Base-by-base conservation (phyloP, 2,113 vertebrate species). In the Phrynosoma blainvillii region DNA sequence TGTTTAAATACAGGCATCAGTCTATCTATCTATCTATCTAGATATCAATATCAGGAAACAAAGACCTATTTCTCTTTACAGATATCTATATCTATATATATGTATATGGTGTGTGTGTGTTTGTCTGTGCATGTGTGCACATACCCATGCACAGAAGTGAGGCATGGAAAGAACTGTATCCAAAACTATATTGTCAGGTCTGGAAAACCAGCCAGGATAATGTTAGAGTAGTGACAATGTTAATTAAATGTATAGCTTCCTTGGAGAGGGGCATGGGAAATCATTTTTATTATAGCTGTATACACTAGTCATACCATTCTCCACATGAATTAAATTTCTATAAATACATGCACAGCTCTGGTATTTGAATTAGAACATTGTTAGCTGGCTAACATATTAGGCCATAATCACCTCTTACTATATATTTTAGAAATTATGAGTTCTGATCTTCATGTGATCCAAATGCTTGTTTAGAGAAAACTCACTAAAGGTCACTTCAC, bases 321-420 rank as follows among this genome's bases (percentile, higher is more conserved):
- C 23, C 12, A 32, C 23, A 80, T 40, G 5, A 79, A 27, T 32
- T 54, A 79, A 87, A 70, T 86, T n/a, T 54, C 20, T 47, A 21
- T 56, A 23, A 59, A 80, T 73, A 73, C 20, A 10, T 27, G 25
- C 73, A 59, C 16, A 36, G 36, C 18, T 62, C 54, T 73, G 78
- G n/a, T 21, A 42, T 73, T 71, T 56, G 47, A 47, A 27, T 27
- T 59, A 32, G 6, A 87, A 90, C 93, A 89, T 82, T 54, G 56
- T 86, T 85, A 86, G 91, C 90, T 84, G 91, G 54, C 88, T 87
- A 65, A 56, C 79, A 93, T 92, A 79, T 87, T 71, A 80, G 86
- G 87, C 14, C 68, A 77, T 59, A 89, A 90, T 36, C 1, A 77
- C n/a, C 79, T 91, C 91, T 82, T 88, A 93, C 47, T 89, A 87